Evolutionary conservation across 2,888 invertebrate genomes (phyloP).

Genomic region (Byasa hedistus): DNA sequence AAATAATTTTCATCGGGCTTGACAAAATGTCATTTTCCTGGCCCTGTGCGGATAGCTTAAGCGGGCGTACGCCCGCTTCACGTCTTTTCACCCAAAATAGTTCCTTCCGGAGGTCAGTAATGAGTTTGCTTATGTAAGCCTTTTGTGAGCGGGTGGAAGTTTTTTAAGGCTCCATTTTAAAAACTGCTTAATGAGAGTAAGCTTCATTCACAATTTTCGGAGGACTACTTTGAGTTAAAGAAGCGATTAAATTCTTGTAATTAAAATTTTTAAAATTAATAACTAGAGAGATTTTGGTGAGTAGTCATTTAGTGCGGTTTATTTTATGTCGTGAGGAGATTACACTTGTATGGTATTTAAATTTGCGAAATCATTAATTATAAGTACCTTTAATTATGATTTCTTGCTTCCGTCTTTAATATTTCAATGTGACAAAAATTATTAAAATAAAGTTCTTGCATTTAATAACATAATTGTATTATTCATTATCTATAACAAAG

Average conservation of each 20-base stretch:
- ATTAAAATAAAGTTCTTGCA: no score
- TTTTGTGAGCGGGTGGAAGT: constrained; percentile 4
- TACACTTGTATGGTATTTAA: no score
- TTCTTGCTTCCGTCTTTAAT: no score
- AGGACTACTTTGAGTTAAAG: constrained; percentile 14
- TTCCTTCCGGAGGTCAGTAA: constrained; percentile 76
- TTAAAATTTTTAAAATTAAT: constrained; percentile 4
- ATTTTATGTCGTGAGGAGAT: not conserved
- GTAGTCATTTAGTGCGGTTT: not conserved
- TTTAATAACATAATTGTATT: no score
- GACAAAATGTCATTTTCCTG: constrained; percentile 1
- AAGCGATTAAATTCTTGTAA: constrained; percentile 16
- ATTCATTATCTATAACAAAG: no score
- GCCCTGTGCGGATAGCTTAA: constrained; percentile 15
- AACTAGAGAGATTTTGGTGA: not conserved
- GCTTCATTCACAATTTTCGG: constrained; percentile 6
- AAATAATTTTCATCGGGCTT: not conserved
- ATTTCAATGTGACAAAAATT: no score
- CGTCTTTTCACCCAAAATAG: constrained; percentile 73
- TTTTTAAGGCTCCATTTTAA: constrained; percentile 16
- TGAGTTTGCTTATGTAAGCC: constrained; percentile 64
- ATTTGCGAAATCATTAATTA: no score
- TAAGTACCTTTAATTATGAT: no score
- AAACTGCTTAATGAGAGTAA: constrained; percentile 19
- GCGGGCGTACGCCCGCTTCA: constrained; percentile 12